Evolutionary conservation across 2,797 vertebrate genomes (phyloP), one percentile per base, ranked within the genome.

Genomic region (Diglossa cyanea): DNA sequence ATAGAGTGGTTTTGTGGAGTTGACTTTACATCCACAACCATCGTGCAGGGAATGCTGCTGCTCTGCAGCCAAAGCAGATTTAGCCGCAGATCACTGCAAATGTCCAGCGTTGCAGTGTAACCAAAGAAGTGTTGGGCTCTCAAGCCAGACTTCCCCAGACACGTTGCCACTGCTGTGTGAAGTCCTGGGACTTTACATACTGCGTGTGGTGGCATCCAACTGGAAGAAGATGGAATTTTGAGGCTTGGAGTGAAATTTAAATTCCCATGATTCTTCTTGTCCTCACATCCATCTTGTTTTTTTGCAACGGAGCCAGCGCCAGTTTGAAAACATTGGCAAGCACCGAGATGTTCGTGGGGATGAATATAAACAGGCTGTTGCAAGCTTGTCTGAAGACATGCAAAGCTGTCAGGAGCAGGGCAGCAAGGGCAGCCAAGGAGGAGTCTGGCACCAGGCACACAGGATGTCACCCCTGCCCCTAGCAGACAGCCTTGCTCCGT

Each of bases 271-370:
- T 93, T 93, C 50, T 60, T 91, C 50, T 70, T 93, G 74, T 86
- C 95, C 95, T 92, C 63, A 31, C 7, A 61, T 92, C 88, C 37
- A 86, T 95, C 88, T 90, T 13, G 15, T 6, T 55, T 90, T 90
- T 55, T 85, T 92, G 88, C 83, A 90, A 79, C n/a, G 13, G 3
- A 47, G 88, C 90, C 88, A 95, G 63, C 83, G 54, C 90, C 88
- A 88, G 79, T 93, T 86, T 70, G 54, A 92, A 95, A 96, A 88
- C 76, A 90, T 73, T 96, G 95, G 93, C 94, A 76, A 81, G 76
- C 62, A 28, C 24, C 0, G 1, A 75, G 66, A 75, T 48, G 63
- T 53, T 95, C 48, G 8, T 92, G 78, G 74, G 67, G 81, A 74
- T 54, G 74, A 93, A 76, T 85, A 54, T 73, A 96, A 96, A 95